These are phyloP conservation scores for Sisor rabdophorus DNA, from an alignment of 2,113 vertebrate genomes.

Conservation along the genomic window DNA sequence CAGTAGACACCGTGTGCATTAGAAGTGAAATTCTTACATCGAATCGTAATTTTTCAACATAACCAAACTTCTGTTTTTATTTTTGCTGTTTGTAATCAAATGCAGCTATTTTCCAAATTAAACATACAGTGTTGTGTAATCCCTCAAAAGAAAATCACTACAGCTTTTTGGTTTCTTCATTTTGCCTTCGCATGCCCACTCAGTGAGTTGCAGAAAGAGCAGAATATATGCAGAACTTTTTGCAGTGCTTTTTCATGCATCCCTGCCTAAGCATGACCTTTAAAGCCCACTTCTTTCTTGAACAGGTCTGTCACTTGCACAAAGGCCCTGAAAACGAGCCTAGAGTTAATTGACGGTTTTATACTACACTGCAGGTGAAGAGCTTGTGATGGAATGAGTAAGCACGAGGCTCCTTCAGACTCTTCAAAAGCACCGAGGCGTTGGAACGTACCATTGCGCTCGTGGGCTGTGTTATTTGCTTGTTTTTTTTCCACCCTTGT, in stretches of 20 bases:
- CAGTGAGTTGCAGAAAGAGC: slow-evolving; percentile 13
- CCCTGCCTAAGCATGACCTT: slow-evolving; percentile 24
- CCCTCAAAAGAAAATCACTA: neutral
- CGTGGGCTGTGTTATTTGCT: slow-evolving; percentile 8
- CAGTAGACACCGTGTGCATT: neutral
- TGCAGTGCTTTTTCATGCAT: slow-evolving; percentile 23
- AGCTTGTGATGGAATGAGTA: neutral
- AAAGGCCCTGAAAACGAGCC: neutral
- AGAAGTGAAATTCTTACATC: slow-evolving; percentile 19
- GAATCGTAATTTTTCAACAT: slow-evolving; percentile 17
- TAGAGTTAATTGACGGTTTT: slow-evolving; percentile 9
- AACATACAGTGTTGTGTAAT: neutral
- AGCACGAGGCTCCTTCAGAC: neutral
- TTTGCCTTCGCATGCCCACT: neutral
- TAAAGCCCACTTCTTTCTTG: slow-evolving; percentile 23
- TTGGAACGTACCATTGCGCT: slow-evolving; percentile 4
- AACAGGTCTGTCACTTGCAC: slow-evolving; percentile 11
- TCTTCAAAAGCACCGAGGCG: neutral
- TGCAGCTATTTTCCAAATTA: neutral
- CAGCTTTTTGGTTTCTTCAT: neutral
- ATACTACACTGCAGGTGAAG: slow-evolving; percentile 32
- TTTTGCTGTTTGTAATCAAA: neutral
- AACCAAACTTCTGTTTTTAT: neutral
- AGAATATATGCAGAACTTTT: too few relatives aligned
- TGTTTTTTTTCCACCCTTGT: slow-evolving; percentile 31